Conservation (phyloP, 2,888 invertebrate genomes). For the Geophilus truncorum region DNA sequence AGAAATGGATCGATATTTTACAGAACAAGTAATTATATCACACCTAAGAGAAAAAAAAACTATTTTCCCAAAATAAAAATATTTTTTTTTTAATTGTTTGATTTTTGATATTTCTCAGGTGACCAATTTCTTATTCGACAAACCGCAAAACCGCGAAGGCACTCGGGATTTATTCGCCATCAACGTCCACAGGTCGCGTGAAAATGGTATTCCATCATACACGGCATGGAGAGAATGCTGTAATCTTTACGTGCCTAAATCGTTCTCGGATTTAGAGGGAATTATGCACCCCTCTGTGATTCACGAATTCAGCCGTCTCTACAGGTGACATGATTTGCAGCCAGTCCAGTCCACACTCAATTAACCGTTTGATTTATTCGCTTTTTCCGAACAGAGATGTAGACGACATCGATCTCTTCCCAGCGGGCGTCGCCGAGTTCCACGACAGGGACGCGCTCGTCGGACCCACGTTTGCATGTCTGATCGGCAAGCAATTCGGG, state of each 20-base stretch:
- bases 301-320: background rate
- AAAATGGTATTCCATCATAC: slow-evolving; percentile 41
- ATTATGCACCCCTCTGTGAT: slow-evolving; percentile 36
- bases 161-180: slow-evolving; percentile 40
- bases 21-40: background rate
- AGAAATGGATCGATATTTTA: slow-evolving; percentile 17
- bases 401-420: slow-evolving; percentile 79
- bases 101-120: background rate
- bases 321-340: slow-evolving; percentile 15
- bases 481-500: slow-evolving; percentile 77
- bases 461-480: slow-evolving; percentile 77
- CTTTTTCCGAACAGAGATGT: background rate
- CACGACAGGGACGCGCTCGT: slow-evolving; percentile 68
- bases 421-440: slow-evolving; percentile 76
- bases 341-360: background rate
- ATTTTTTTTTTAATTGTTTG: background rate
- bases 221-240: slow-evolving; percentile 40
- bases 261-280: slow-evolving; percentile 38
- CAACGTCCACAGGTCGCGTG: slow-evolving; percentile 41
- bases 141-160: background rate
- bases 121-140: slow-evolving; percentile 23
- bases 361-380: background rate
- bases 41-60: too few species aligned
- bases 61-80: too few species aligned
- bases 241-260: slow-evolving; percentile 37